These are phyloP conservation scores for Fregetta grallaria DNA, from an alignment of 2,113 vertebrate species.

Conservation along the genomic window DNA sequence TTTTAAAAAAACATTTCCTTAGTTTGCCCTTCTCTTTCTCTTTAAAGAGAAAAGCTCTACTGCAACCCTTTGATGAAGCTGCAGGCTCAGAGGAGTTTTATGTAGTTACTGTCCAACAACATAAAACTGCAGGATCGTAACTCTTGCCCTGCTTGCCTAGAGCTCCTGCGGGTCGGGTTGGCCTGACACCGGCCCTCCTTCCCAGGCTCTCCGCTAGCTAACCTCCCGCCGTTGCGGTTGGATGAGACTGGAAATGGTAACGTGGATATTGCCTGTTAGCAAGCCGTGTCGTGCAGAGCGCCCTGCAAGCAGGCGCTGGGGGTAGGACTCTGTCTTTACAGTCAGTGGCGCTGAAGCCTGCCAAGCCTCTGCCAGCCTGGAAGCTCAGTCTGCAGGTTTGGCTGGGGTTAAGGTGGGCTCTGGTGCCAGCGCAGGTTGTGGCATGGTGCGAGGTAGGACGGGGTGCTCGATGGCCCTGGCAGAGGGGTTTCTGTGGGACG, in stretches of 20 bases:
- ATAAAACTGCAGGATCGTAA: neutral
- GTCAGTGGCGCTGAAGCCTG: neutral
- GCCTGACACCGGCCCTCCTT: neutral
- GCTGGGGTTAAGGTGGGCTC: neutral
- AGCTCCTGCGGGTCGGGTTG: fast-evolving
- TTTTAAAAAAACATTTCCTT: neutral
- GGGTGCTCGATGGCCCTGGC: fast-evolving
- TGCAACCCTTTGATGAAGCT: neutral
- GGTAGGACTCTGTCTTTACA: neutral
- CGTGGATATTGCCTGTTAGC: neutral
- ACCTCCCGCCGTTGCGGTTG: neutral
- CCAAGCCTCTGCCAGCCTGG: neutral
- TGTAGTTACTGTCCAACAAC: neutral
- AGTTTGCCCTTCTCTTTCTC: neutral
- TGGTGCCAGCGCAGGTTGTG: neutral
- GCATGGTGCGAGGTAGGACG: fast-evolving
- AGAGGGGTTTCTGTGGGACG: neutral
- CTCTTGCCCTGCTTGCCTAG: neutral
- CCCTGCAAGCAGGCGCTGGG: fast-evolving
- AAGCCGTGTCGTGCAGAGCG: fast-evolving
- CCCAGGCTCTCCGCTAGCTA: neutral
- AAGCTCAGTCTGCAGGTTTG: neutral
- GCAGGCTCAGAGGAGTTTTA: neutral
- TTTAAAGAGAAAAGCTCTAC: neutral
- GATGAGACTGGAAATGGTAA: neutral